A percentile compares a stretch with the other conserved stretches of the same genome.
Conservation (phyloP, 1,140 invertebrate species). For the Apis laboriosa region DNA sequence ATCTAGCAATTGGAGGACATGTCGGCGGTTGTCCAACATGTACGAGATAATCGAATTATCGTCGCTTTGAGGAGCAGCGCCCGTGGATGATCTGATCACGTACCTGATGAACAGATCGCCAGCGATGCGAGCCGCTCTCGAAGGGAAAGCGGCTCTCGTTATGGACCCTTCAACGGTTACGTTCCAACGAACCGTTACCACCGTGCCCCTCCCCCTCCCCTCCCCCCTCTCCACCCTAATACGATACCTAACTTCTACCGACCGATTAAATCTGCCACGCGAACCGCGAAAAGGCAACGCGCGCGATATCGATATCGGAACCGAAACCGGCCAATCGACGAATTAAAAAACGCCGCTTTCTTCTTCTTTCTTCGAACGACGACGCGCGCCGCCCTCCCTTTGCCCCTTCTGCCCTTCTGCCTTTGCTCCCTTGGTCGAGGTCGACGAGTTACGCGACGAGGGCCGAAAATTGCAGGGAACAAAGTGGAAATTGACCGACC, state of each 20-base stretch:
- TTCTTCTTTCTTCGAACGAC: too few species aligned
- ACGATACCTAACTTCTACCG: slow-evolving; percentile 48
- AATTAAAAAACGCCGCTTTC: too few species aligned
- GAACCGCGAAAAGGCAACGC: too few species aligned
- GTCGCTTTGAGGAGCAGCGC: slow-evolving; percentile 80
- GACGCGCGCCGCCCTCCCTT: too few species aligned
- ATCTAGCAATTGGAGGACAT: slow-evolving; percentile 64
- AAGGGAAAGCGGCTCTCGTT: slow-evolving; percentile 69
- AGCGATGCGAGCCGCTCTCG: slow-evolving; percentile 79
- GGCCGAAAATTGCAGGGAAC: slow-evolving; percentile 56
- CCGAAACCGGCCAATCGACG: too few species aligned
- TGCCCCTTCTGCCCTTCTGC: too few species aligned
- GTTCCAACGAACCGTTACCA: slow-evolving; percentile 63
- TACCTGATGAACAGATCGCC: slow-evolving; percentile 77
- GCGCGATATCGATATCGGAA: too few species aligned
- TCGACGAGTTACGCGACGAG: neutral
- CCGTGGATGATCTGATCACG: slow-evolving; percentile 80
- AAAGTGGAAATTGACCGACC: slow-evolving; percentile 66
- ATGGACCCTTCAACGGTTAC: slow-evolving; percentile 63
- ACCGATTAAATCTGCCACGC: slow-evolving; percentile 41
- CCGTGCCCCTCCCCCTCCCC: slow-evolving; percentile 55
- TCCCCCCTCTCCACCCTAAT: slow-evolving; percentile 42
- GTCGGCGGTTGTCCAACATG: slow-evolving; percentile 79
- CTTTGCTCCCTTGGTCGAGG: too few species aligned
- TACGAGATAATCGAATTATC: slow-evolving; percentile 80